Conservation (phyloP, 2,113 vertebrate genomes). For the Synchiropus splendidus region DNA sequence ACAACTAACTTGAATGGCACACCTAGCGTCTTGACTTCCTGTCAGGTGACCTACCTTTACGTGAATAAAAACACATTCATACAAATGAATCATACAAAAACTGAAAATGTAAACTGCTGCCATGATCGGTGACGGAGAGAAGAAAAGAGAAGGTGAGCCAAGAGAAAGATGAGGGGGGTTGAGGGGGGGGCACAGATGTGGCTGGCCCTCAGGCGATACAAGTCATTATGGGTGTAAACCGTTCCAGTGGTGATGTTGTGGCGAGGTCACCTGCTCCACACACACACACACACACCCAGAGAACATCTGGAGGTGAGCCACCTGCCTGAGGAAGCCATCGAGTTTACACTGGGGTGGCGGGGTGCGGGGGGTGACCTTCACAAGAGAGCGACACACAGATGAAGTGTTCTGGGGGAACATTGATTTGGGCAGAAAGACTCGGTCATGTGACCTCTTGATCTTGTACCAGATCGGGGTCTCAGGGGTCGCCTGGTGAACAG, state of each 20-base stretch:
- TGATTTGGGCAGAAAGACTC: no score
- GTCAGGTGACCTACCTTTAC: neutral
- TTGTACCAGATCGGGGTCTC: no score
- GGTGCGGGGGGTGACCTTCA: slow-evolving; percentile 57
- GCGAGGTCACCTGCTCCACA: slow-evolving; percentile 53
- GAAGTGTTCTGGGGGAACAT: slow-evolving; percentile 12
- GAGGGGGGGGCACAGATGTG: slow-evolving; percentile 65
- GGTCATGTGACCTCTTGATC: no score
- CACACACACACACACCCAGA: slow-evolving; percentile 43
- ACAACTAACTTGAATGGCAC: no score
- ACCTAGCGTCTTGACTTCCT: no score
- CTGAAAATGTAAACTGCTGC: no score
- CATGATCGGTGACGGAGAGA: slow-evolving; percentile 27
- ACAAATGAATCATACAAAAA: no score
- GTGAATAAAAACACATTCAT: no score
- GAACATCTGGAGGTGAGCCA: slow-evolving; percentile 67
- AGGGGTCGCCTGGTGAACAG: no score
- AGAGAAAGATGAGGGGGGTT: slow-evolving; percentile 52
- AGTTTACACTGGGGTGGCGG: slow-evolving; percentile 49
- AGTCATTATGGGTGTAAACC: slow-evolving; percentile 71
- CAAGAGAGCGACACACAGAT: slow-evolving; percentile 53
- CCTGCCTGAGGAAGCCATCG: slow-evolving; percentile 68
- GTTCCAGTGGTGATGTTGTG: slow-evolving; percentile 55
- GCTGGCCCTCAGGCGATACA: slow-evolving; percentile 61
- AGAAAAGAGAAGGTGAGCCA: slow-evolving; percentile 44